Base-by-base conservation (phyloP, 2,888 invertebrate genomes). In the Trissonchulus sp. region DNA sequence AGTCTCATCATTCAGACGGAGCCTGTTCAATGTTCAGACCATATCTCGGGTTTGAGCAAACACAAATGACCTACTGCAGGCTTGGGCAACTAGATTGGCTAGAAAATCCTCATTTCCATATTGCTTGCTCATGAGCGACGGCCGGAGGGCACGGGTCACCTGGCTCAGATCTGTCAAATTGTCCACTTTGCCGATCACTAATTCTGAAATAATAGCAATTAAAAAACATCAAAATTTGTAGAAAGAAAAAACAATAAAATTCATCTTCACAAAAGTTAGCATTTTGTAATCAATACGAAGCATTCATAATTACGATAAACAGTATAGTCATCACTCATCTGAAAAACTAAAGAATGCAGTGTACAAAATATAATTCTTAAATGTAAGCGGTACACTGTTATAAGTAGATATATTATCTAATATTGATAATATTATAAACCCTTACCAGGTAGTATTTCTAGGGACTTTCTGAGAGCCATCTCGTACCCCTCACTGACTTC, bases 401-500 rank as follows among this genome's bases (percentile, higher is more conserved):
- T 48, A 48, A 48, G 48, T 48, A 48, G 48, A 48, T 48, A 48
- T 48, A 15, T 48, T n/a, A n/a, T n/a, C n/a, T n/a, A n/a, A n/a
- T n/a, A n/a, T n/a, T n/a, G n/a, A n/a, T n/a, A n/a, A n/a, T n/a
- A n/a, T n/a, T n/a, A n/a, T n/a, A n/a, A n/a, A n/a, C n/a, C n/a
- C 79, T 77, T 80, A 85, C 85, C 79, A 78, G 94, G 92, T n/a
- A 99, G 87, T 76, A 96, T 90, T 86, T 96, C 93, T 48, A 95
- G 84, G 77, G 93, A 91, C 86, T 96, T 96, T 35, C 92, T 91
- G 72, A 93, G 86, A 0, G 95, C 97, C 80, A 89, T 87, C 85
- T 98, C 96, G 87, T 93, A 99, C 1, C 99, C 99, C 83, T 93
- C 93, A 18, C 93, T 91, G 76, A 99, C 92, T 88, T 99, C 98